Percentiles rank a stretch among this genome's conserved stretches.
phyloP scores from a whole-genome alignment of 2,113 vertebrate species.

The Oreochromis spilurus region DNA sequence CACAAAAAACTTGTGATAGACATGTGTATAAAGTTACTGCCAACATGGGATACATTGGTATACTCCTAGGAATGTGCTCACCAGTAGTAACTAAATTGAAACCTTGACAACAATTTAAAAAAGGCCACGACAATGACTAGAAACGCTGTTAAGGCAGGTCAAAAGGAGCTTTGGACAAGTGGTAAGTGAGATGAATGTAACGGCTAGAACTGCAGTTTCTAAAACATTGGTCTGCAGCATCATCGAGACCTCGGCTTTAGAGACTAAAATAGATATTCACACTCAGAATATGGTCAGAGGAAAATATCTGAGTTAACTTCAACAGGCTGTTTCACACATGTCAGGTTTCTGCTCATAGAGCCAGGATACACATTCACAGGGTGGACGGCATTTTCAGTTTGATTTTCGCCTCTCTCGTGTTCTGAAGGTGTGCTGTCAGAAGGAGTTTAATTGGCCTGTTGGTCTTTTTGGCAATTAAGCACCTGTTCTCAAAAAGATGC shows the following conservation, averaged over 20 bases:
- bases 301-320: not conserved
- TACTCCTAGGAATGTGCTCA: not conserved
- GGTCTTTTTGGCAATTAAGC: not conserved
- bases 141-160: rapidly evolving
- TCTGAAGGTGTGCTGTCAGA: not conserved
- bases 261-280: not conserved
- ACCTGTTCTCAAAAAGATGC: not conserved
- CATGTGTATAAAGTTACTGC: not conserved
- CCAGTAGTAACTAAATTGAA: not conserved
- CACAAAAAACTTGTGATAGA: not conserved
- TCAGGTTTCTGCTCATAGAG: not conserved
- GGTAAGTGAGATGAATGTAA: not conserved
- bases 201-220: not conserved
- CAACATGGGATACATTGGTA: not conserved
- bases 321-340: not conserved
- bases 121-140: not conserved
- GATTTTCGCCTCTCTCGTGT: not conserved
- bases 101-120: not conserved
- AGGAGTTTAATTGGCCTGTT: not conserved
- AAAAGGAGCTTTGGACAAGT: not conserved
- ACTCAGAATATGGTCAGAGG: not conserved
- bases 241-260: not conserved
- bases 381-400: not conserved
- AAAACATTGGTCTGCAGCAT: not conserved
- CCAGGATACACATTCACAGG: not conserved